These are phyloP conservation scores for Gallinago media DNA, from an alignment of 2,113 vertebrate genomes.

Conservation along the genomic window DNA sequence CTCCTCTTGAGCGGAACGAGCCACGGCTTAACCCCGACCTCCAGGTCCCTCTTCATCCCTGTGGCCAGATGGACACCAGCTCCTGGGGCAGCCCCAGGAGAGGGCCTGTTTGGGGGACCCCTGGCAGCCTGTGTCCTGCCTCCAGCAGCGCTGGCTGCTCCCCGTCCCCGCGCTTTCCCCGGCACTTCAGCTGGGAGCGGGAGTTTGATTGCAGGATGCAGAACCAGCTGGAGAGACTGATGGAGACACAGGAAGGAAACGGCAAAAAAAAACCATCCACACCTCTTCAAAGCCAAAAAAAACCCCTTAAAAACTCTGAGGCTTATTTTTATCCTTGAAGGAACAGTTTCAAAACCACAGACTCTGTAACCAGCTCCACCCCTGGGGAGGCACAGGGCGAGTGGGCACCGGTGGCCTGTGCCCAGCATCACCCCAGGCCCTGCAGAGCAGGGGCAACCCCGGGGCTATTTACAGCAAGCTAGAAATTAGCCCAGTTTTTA, in stretches of 20 bases:
- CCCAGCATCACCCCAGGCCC: not conserved
- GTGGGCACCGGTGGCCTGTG: not conserved
- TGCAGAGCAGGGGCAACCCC: not conserved
- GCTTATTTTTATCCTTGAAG: slow-evolving; percentile 21
- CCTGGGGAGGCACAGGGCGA: rapidly evolving
- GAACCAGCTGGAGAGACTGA: slow-evolving; percentile 6
- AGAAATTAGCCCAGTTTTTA: not conserved
- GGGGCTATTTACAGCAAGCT: not conserved
- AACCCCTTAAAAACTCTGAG: not conserved
- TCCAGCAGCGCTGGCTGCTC: not conserved
- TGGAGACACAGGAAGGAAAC: not conserved
- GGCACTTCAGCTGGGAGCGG: not conserved
- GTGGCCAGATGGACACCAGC: not conserved
- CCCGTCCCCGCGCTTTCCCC: not conserved
- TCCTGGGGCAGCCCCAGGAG: not conserved
- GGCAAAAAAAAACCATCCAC: not conserved
- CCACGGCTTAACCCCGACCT: not conserved
- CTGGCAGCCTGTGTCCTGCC: rapidly evolving
- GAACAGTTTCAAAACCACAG: not conserved
- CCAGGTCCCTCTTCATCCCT: not conserved
- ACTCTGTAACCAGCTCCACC: not conserved
- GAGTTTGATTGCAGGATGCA: not conserved
- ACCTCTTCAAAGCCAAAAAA: not conserved
- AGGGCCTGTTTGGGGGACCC: rapidly evolving
- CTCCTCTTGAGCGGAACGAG: not conserved